Percentiles rank a stretch among this genome's conserved stretches.
phyloP scores from a whole-genome alignment of 2,888 invertebrate genomes.

The Panorpa germanica region DNA sequence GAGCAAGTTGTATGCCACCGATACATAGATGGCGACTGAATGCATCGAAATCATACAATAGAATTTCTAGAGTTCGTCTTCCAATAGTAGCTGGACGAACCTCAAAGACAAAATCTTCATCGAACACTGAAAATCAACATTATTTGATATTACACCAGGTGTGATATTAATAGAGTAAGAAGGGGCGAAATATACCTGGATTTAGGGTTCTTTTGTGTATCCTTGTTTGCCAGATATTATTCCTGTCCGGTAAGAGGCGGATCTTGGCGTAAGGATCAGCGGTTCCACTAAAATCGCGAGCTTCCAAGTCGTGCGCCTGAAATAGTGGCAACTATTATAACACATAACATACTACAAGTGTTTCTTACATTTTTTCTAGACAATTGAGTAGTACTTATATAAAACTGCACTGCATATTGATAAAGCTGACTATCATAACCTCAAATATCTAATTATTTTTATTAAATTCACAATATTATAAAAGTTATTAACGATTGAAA shows the following conservation, averaged over 20 bases:
- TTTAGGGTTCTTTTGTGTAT: constrained; percentile 43
- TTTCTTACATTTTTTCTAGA: too few species aligned
- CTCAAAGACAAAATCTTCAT: constrained; percentile 49
- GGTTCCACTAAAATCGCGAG: constrained; percentile 35
- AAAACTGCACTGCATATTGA: too few species aligned
- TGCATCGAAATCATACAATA: constrained; percentile 44
- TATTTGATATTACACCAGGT: not conserved
- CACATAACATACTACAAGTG: not conserved
- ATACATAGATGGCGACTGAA: constrained; percentile 42
- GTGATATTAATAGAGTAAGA: not conserved
- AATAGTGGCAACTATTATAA: constrained; percentile 7
- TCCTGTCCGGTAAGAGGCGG: constrained; percentile 36
- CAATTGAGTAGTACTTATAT: too few species aligned
- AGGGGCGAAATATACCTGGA: constrained; percentile 27
- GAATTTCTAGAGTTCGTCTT: constrained; percentile 35
- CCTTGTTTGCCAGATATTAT: constrained; percentile 39
- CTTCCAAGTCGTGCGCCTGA: constrained; percentile 34
- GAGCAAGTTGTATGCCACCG: constrained; percentile 35
- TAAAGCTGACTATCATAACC: too few species aligned
- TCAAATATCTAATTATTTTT: too few species aligned
- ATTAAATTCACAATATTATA: too few species aligned
- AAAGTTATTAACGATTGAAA: too few species aligned
- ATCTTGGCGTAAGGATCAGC: constrained; percentile 49
- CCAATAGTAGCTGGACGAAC: constrained; percentile 30
- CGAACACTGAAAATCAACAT: constrained; percentile 29